Base-by-base conservation (phyloP, 2,113 vertebrate genomes). In the Cichladusa arquata region DNA sequence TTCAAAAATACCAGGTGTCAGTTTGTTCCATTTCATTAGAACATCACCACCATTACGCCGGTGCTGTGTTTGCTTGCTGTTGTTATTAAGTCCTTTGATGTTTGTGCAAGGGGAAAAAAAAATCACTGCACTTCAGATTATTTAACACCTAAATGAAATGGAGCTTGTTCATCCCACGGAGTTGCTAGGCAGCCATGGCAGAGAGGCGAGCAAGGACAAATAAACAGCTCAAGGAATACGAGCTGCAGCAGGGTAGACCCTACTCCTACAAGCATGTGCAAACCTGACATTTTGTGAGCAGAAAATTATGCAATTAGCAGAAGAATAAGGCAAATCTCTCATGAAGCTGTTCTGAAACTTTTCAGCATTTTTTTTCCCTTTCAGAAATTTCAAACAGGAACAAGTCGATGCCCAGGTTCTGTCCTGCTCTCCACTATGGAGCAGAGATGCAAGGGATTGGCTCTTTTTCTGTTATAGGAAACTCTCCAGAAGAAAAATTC, bases 171-270 rank as follows among this genome's bases (percentile, higher is more conserved):
- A 78, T 78, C 82, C 76, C 76, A 20, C 42, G 8, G 82, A 92
- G 96, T 97, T 96, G 93, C 95, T 95, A 96, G 82, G 95, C 90
- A 96, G 92, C 92, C 90, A 67, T 86, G 69, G 64, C 54, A 74
- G 61, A 94, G 61, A 45, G 4, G 28, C 5, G 1, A 54, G 71
- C 45, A 74, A 50, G 65, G 76, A 82, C 3, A 4, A 85, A 87
- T 18, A 78, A 90, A 76, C 31, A 94, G 50, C 54, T 58, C 33
- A 19, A 82, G 44, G 50, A 76, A 65, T 15, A 31, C 12, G 33
- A 82, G 66, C 36, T 61, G 31, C 48, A 56, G 58, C 44, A 57
- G n/a, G 77, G 54, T 20, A 57, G 42, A 67, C 48, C 24, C 42
- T 38, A 4, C 66, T 81, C 60, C 42, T 81, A 33, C 42, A 81